Evolutionary conservation across 2,888 invertebrate genomes (phyloP).

Genomic region (Cheiracanthium punctorium): DNA sequence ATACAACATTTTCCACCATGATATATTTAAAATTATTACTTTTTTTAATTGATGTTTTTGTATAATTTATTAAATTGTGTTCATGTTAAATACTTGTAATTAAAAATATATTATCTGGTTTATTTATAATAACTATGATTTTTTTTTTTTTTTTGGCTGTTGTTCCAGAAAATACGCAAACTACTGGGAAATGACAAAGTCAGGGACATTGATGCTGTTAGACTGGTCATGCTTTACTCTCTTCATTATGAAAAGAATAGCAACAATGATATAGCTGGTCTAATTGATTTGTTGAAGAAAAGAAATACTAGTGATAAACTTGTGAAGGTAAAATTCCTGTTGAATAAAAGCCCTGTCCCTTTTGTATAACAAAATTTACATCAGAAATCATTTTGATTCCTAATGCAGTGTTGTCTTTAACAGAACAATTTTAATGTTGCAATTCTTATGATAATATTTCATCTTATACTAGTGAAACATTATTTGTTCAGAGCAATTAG

Average conservation of each 20-base stretch:
- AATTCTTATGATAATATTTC: too few species aligned
- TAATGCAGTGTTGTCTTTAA: too few species aligned
- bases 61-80: background rate
- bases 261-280: slow-evolving; percentile 86
- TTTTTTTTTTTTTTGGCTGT: slow-evolving; percentile 38
- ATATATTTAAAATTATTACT: too few species aligned
- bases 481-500: too few species aligned
- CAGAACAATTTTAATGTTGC: too few species aligned
- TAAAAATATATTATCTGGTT: background rate
- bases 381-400: too few species aligned
- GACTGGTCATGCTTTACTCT: slow-evolving; percentile 93
- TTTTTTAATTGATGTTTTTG: background rate
- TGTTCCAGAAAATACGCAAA: slow-evolving; percentile 83
- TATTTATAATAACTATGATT: too few species aligned
- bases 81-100: background rate
- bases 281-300: slow-evolving; percentile 84
- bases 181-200: slow-evolving; percentile 85
- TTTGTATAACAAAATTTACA: too few species aligned
- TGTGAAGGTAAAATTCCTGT: slow-evolving; percentile 75
- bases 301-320: slow-evolving; percentile 82
- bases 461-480: too few species aligned
- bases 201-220: slow-evolving; percentile 86
- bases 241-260: slow-evolving; percentile 93
- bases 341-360: too few species aligned
- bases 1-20: too few species aligned